A percentile compares a stretch with the other conserved stretches of the same genome.
Conservation (phyloP, 2,113 vertebrate genomes). For the Corythaixoides concolor region DNA sequence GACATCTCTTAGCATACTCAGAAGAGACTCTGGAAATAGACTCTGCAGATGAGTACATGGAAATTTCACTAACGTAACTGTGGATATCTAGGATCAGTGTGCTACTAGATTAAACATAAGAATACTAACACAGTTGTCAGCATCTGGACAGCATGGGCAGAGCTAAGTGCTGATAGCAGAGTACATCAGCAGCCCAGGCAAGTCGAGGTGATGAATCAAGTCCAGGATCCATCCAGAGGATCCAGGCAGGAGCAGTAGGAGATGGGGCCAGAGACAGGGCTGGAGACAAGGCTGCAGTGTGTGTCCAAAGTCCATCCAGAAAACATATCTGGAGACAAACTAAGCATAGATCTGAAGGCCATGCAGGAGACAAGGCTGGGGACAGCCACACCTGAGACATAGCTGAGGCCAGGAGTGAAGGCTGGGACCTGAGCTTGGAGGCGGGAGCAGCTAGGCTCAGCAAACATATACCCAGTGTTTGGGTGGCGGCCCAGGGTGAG, state of each 20-base stretch:
- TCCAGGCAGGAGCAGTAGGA: background rate
- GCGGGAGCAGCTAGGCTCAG: background rate
- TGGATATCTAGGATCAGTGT: background rate
- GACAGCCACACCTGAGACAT: background rate
- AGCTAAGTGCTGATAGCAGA: background rate
- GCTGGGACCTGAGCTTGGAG: background rate
- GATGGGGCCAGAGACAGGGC: background rate
- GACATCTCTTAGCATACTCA: background rate
- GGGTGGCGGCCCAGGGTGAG: background rate
- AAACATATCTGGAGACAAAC: background rate
- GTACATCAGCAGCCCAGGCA: background rate
- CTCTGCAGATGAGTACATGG: background rate
- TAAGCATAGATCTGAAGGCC: background rate
- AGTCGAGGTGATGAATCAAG: background rate
- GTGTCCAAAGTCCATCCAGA: background rate
- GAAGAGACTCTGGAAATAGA: background rate
- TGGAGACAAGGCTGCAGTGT: accelerated
- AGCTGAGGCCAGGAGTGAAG: background rate
- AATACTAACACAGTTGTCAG: background rate
- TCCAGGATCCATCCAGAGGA: background rate
- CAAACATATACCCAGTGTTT: background rate
- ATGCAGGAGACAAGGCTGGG: background rate
- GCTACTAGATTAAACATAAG: background rate
- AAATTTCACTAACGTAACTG: background rate
- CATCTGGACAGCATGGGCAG: background rate